Conservation (phyloP, 2,113 vertebrate species). For the Muntiacus reevesi region DNA sequence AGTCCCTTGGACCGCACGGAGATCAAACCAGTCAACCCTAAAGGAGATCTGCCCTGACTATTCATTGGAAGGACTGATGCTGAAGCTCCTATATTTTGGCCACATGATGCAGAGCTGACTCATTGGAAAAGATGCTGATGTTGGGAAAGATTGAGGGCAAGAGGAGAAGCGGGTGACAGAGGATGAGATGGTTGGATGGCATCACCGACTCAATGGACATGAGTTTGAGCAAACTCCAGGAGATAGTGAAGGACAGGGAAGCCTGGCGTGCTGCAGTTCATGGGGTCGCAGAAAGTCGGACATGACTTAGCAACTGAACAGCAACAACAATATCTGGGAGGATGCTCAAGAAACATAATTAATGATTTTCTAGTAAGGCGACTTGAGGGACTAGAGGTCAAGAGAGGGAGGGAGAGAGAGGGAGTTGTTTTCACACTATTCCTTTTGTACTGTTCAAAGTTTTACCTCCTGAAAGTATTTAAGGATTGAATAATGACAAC, state of each 20-base stretch:
- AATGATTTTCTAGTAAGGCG: neutral
- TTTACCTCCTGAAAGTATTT: neutral
- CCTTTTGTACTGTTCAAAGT: neutral
- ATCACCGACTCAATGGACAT: neutral
- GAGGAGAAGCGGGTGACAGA: neutral
- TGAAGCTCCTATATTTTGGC: neutral
- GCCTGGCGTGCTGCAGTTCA: neutral
- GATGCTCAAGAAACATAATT: neutral
- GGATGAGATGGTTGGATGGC: neutral
- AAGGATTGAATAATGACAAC: neutral
- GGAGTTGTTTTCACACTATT: neutral
- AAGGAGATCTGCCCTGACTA: neutral
- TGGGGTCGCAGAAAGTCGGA: neutral
- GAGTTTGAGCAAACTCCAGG: neutral
- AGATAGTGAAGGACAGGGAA: neutral
- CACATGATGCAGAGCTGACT: neutral
- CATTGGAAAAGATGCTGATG: neutral
- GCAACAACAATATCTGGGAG: neutral
- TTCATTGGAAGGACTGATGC: neutral
- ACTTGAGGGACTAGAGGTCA: neutral
- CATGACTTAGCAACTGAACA: neutral
- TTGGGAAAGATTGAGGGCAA: neutral
- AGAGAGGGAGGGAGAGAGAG: neutral
- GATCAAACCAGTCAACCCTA: neutral
- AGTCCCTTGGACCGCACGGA: neutral